These are phyloP conservation scores for Melanostigma gelatinosum DNA, from an alignment of 2,113 vertebrate species.

Conservation along the genomic window DNA sequence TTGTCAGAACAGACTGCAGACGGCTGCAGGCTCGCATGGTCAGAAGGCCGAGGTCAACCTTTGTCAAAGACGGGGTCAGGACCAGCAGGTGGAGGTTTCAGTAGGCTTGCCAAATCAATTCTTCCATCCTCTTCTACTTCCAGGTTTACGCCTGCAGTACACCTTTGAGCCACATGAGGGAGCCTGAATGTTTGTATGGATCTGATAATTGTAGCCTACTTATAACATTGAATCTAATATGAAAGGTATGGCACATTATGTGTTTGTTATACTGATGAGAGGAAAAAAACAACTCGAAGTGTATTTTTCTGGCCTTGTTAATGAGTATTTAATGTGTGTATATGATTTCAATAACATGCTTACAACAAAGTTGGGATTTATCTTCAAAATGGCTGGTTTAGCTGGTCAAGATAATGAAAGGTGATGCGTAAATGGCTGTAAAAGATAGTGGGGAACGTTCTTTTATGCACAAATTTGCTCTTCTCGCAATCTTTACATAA, in stretches of 20 bases:
- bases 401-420: too few relatives aligned
- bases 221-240: not conserved
- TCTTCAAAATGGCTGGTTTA: not conserved
- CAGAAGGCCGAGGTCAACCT: not conserved
- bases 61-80: too few relatives aligned
- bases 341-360: not conserved
- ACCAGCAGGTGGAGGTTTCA: not conserved
- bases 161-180: not conserved
- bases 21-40: not conserved
- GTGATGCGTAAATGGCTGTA: too few relatives aligned
- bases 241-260: not conserved
- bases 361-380: not conserved
- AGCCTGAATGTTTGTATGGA: not conserved
- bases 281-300: not conserved
- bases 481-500: not conserved
- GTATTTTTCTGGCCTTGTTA: too few relatives aligned
- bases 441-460: too few relatives aligned
- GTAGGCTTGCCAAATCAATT: not conserved
- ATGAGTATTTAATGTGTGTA: not conserved
- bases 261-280: not conserved
- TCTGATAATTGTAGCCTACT: not conserved
- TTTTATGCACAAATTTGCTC: not conserved
- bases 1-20: not conserved
- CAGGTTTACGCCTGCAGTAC: not conserved
- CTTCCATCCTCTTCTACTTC: too few relatives aligned